phyloP scores from a whole-genome alignment of 2,797 vertebrate species.

The Paedocypris micromegethes region DNA sequence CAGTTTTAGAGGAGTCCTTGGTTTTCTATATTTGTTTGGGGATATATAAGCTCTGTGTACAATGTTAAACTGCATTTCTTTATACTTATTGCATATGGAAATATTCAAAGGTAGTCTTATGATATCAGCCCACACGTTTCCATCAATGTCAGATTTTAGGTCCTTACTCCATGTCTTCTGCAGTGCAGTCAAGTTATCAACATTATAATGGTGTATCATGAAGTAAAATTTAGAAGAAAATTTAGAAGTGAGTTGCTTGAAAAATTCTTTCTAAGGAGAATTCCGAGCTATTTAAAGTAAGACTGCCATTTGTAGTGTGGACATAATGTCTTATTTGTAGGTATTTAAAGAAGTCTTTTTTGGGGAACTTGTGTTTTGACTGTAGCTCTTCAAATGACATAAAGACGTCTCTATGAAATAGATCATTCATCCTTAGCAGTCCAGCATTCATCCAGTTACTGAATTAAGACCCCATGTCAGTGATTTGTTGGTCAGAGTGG shows the following conservation, averaged over 20 bases:
- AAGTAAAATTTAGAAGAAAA: no score
- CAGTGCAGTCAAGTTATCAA: background rate
- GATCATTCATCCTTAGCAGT: background rate
- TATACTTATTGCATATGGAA: background rate
- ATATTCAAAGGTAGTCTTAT: background rate
- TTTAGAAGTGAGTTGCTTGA: background rate
- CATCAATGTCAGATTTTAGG: conserved; percentile 1
- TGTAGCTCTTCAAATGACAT: background rate
- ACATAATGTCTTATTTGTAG: background rate
- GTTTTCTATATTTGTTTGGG: background rate
- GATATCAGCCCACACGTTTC: no score
- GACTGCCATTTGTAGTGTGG: background rate
- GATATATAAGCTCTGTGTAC: background rate
- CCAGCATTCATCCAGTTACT: background rate
- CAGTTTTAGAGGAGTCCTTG: no score
- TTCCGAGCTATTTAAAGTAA: conserved; percentile 1
- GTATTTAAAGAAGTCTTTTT: background rate
- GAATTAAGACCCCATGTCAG: background rate
- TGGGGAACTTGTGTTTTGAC: background rate
- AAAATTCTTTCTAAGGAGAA: background rate
- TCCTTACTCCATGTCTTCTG: background rate
- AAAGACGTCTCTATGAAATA: background rate
- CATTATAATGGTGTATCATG: background rate
- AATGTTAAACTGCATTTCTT: conserved; percentile 3
- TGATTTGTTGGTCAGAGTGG: background rate